phyloP scores from a whole-genome alignment of 2,888 invertebrate species.

The Choristoneura rosaceana region DNA sequence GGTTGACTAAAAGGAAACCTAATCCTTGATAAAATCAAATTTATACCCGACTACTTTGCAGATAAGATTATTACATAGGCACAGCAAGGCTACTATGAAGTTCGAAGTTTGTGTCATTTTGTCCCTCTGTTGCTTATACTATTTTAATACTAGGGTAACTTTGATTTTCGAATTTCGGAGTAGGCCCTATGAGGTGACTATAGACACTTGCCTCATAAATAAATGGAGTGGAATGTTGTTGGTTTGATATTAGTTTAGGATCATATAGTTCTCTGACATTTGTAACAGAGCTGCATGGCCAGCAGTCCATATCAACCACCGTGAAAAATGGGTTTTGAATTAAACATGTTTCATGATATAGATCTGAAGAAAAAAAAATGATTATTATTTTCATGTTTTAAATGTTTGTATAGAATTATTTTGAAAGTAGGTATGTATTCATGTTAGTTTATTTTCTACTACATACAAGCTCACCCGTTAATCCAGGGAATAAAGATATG shows the following conservation, averaged over 20 bases:
- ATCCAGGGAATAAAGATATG: constrained; percentile 89
- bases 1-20: no score
- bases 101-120: no score
- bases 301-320: constrained; percentile 93
- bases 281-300: constrained; percentile 91
- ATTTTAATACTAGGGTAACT: no score
- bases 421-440: no score
- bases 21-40: no score
- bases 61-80: no score
- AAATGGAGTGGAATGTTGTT: constrained; percentile 78
- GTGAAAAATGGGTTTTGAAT: constrained; percentile 93
- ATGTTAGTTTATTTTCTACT: not conserved
- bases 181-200: not conserved
- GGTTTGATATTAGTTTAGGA: constrained; percentile 65
- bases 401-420: no score
- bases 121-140: no score
- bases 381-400: no score
- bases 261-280: constrained; percentile 88
- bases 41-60: no score
- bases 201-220: constrained; percentile 78
- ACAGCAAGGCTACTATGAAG: no score
- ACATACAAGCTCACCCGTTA: constrained; percentile 85
- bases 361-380: constrained; percentile 82
- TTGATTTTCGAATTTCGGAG: no score
- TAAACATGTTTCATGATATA: constrained; percentile 94